Percentiles rank a stretch among this genome's conserved stretches.
These are phyloP conservation scores for Melanotaenia duboulayi DNA, from an alignment of 2,113 vertebrate species.

Conservation along the genomic window DNA sequence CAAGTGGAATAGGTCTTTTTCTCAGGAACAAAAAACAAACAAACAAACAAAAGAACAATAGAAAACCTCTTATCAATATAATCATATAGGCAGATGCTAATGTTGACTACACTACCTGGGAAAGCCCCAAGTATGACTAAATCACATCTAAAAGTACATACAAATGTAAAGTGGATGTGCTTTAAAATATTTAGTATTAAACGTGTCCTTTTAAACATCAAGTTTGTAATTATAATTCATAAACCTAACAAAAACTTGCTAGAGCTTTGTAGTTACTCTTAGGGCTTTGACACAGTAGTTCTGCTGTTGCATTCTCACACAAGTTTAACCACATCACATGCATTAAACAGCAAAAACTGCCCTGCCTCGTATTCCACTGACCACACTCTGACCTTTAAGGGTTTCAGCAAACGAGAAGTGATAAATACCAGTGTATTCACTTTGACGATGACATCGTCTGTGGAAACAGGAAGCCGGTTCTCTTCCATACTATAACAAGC, in stretches of 20 bases:
- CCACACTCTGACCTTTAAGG: conserved; percentile 17
- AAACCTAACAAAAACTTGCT: not conserved
- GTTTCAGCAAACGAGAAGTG: conserved; percentile 59
- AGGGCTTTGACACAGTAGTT: not conserved
- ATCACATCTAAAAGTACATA: not conserved
- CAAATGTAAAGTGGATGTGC: not conserved
- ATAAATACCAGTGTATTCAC: conserved; percentile 32
- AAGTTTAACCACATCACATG: not conserved
- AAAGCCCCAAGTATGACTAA: conserved; percentile 9
- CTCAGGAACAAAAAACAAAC: not conserved
- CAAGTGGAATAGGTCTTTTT: conserved; percentile 15
- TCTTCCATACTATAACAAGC: not conserved
- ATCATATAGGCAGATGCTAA: conserved; percentile 17
- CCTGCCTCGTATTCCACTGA: conserved; percentile 12
- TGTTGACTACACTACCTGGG: not conserved
- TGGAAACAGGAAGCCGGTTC: conserved; percentile 65
- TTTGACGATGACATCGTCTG: conserved; percentile 21
- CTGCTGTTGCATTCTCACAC: conserved; percentile 19
- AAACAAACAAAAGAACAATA: too few relatives aligned
- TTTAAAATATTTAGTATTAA: not conserved
- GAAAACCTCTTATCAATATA: not conserved
- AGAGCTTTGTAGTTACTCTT: not conserved
- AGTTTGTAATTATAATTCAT: not conserved
- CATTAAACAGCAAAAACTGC: not conserved
- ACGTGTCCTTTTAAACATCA: not conserved